These are phyloP conservation scores for Trichonephila clavata DNA, from an alignment of 1,140 invertebrate genomes.

Conservation along the genomic window DNA sequence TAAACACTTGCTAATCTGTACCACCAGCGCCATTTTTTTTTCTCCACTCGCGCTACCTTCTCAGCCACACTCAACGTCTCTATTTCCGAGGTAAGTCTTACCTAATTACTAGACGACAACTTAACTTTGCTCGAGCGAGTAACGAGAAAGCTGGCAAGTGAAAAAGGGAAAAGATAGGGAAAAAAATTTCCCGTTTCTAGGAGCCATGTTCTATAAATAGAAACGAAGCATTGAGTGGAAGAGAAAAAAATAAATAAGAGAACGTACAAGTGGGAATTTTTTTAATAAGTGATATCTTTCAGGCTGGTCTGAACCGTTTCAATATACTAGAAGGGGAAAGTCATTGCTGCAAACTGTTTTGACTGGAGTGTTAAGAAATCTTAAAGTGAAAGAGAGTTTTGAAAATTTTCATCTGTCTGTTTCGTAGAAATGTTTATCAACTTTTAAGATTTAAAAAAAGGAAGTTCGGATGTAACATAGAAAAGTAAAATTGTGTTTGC, in stretches of 20 bases:
- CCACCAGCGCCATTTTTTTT: slow-evolving; percentile 3
- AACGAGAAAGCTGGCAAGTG: neutral
- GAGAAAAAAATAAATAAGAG: neutral
- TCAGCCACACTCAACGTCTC: neutral
- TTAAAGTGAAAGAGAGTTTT: no score
- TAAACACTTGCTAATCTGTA: slow-evolving; percentile 52
- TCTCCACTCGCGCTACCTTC: neutral
- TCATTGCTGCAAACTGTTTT: no score
- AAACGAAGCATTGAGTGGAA: neutral
- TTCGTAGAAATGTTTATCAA: no score
- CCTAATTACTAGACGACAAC: slow-evolving; percentile 45
- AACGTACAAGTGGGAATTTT: no score
- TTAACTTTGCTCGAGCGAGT: slow-evolving; percentile 31
- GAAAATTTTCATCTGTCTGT: no score
- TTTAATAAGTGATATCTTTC: no score
- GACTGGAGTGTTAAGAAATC: no score
- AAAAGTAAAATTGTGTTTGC: no score
- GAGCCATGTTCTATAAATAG: neutral
- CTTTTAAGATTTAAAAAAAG: no score
- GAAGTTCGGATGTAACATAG: no score
- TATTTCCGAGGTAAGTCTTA: slow-evolving; percentile 13
- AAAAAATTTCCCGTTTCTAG: neutral
- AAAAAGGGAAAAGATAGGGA: neutral
- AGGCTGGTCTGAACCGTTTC: no score
- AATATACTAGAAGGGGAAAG: no score